Base-by-base conservation (phyloP, 2,888 invertebrate genomes). In the Harmothoe impar region DNA sequence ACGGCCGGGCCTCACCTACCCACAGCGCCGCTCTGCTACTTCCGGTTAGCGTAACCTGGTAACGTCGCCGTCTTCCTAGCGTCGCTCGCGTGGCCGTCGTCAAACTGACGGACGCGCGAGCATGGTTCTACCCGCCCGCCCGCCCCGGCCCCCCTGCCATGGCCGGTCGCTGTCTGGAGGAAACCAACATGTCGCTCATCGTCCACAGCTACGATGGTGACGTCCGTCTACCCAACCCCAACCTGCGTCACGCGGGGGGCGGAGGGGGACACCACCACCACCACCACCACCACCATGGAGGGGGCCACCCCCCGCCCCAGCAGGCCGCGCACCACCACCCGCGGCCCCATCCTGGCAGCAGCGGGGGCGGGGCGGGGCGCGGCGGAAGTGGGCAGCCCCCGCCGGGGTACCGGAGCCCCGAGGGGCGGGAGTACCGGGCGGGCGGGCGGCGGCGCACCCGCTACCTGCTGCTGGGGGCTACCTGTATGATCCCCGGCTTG, bases 401-500 rank as follows among this genome's bases (percentile, higher is more conserved):
- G 29, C 86, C 86, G 7, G 52, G 52, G n/a, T 52, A 54, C 29
- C 52, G 52, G 52, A 52, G 86, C 1, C 20, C 86, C 54, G 52
- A 25, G 20, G 86, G 86, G 31, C 54, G 86, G 54, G 86, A 86
- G 54, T 86, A 86, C 86, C 86, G 86, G 0, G 1, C 86, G 23
- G 54, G 86, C 25, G 54, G 86, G 29, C 52, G 86, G 54, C 25
- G 81, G 33, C 51, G 89, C 29, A 90, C 81, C 3, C 78, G 90
- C n/a, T 90, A 90, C 56, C 81, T 90, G 17, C 90, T 90, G 78
- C 90, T 90, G 7, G 90, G 90, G 12, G 90, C 77, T 20, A 78
- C 54, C 20, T 90, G 90, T 56, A 90, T 90, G 90, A 90, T 90
- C 54, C 90, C 90, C 10, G 90, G 90, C 10, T 54, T 90, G 33